Evolutionary conservation across 2,888 invertebrate genomes (phyloP).

Genomic region (Physocephala rufipes): DNA sequence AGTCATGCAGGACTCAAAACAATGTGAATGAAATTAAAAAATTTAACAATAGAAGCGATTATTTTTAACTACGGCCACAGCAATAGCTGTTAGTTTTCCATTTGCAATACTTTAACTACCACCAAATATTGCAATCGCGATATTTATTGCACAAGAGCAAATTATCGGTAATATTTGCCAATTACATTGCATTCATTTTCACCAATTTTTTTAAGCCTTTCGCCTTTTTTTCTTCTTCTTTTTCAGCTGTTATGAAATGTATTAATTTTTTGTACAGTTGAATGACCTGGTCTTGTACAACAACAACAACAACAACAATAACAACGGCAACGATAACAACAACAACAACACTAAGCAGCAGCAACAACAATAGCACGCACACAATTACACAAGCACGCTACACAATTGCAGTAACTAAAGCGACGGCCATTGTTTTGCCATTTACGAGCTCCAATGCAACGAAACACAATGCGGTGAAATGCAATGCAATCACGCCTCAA

Average conservation of each 20-base stretch:
- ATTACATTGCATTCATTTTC: background rate
- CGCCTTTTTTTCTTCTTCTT: background rate
- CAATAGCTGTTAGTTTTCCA: too few relatives aligned
- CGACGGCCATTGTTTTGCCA: background rate
- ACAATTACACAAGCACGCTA: background rate
- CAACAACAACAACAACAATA: background rate
- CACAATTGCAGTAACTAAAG: background rate
- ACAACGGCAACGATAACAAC: slow-evolving; percentile 9
- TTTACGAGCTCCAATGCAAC: too few relatives aligned
- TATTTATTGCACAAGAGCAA: too few relatives aligned
- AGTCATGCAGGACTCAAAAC: too few relatives aligned
- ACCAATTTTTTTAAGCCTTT: background rate
- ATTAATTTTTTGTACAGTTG: slow-evolving; percentile 8
- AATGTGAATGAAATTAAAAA: too few relatives aligned
- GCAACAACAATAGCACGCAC: background rate
- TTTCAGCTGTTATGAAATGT: background rate
- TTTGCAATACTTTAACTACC: too few relatives aligned
- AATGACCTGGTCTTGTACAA: slow-evolving; percentile 4
- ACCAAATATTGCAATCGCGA: too few relatives aligned
- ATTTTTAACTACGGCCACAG: too few relatives aligned
- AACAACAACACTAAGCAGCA: background rate
- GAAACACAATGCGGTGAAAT: background rate
- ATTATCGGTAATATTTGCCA: background rate
- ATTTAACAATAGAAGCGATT: too few relatives aligned
- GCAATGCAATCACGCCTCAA: background rate